phyloP scores from a whole-genome alignment of 2,797 vertebrate species.

The Fistularia tabacaria region DNA sequence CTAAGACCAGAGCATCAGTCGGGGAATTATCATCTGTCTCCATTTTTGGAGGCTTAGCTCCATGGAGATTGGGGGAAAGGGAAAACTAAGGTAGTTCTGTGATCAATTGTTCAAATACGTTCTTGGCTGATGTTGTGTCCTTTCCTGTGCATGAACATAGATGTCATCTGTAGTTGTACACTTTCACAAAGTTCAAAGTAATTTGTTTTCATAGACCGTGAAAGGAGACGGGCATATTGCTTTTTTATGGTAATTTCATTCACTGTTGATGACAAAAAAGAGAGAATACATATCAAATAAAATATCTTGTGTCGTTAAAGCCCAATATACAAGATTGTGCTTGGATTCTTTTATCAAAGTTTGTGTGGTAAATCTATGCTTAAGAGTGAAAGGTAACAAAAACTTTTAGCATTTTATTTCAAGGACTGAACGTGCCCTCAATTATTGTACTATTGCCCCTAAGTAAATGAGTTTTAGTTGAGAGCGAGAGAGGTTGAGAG shows the following conservation, averaged over 20 bases:
- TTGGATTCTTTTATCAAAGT: conserved; percentile 17
- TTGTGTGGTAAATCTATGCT: conserved; percentile 38
- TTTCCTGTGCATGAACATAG: conserved; percentile 30
- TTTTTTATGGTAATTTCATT: conserved; percentile 15
- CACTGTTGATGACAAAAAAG: conserved; percentile 9
- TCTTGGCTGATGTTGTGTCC: not conserved
- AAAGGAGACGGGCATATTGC: not conserved
- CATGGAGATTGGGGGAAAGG: no score
- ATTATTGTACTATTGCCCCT: conserved; percentile 58
- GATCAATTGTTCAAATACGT: no score
- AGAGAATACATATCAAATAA: conserved; percentile 28
- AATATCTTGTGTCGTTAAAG: conserved; percentile 25
- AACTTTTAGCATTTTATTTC: conserved; percentile 55
- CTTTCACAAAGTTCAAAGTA: conserved; percentile 8
- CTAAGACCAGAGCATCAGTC: no score
- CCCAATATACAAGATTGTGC: conserved; percentile 17
- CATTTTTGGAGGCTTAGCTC: no score
- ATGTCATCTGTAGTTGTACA: conserved; percentile 9
- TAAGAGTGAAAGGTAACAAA: conserved; percentile 37
- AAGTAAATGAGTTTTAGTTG: conserved; percentile 64
- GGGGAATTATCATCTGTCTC: no score
- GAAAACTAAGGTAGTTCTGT: no score
- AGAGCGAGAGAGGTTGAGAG: conserved; percentile 35
- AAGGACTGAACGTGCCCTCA: conserved; percentile 58
- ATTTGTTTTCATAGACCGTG: conserved; percentile 13